Evolutionary conservation across 2,113 vertebrate genomes (phyloP), one percentile per base, ranked within the genome.

Genomic region (Alouatta palliata): DNA sequence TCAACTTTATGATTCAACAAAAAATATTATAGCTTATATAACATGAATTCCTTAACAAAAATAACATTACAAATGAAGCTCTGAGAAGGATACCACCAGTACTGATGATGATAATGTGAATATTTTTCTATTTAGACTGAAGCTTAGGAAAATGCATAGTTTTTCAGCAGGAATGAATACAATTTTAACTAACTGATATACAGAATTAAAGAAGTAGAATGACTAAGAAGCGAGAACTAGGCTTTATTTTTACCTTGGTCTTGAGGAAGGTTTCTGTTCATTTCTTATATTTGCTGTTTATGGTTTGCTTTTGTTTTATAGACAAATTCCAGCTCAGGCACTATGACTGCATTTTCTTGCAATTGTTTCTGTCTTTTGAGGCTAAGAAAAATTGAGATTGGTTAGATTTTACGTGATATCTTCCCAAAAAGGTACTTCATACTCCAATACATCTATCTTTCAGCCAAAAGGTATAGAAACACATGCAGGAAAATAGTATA

Each of bases 71-170:
- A 93, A 89, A 89, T 81, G 45, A 86, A 88, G 4, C 25, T 82
- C 85, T 90, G 56, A 92, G 49, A 23, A 92, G 45, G 52, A 70
- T 91, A 19, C 9, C 30, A 19, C 9, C 30, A 76, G 11, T 54
- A 6, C 2, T 49, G 52, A 84, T 73, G 86, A 47, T 75, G 94
- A 89, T 83, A 85, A 82, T 87, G n/a, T 89, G 43, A 91, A 21
- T 89, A 81, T 94, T 87, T 52, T 19, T 49, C 43, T 37, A 79
- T 84, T 90, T 91, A 81, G 81, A 73, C 11, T 96, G 71, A 95
- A 94, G 21, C 21, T 43, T 94, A 94, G 85, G 81, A 94, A 96
- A 68, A 80, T 91, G 91, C n/a, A 5, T 58, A 14, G 84, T 96
- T 91, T 82, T 75, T 93, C 25, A 94, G 40, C 32, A 79, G 32